Evolutionary conservation across 1,140 invertebrate species (phyloP), one percentile per base, ranked within the genome.

Genomic region (Bombus confusus): DNA sequence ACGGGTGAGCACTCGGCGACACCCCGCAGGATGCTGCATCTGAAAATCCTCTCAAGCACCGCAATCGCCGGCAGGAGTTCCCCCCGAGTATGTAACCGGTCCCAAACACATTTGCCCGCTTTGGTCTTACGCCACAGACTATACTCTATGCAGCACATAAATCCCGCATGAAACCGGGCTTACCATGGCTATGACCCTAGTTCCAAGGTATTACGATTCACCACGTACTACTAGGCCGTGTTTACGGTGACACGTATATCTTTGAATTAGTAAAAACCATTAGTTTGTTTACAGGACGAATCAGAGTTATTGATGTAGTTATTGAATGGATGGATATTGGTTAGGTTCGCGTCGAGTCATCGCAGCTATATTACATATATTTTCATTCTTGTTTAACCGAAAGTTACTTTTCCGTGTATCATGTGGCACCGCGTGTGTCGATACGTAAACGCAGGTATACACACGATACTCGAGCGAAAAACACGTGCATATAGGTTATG

Each of bases 401-500:
- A 80, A 83, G 37, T 80, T 31, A 73, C 39, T 59, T 10, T 59
- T 43, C 34, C 15, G 41, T 43, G 57, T 73, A 80, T 52, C 76
- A 37, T 31, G 57, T 59, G 77, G 31, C 15, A 62, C 62, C 68
- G 76, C 57, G 39, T 39, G 72, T 74, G 62, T 68, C 71, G 79
- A 86, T 82, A 68, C 52, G 52, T 31, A 57, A 73, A 75, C 22
- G 68, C 62, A 52, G 31, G 68, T 80, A 28, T n/a, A 57, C 68
- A 43, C 31, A 34, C 43, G 18, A 62, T 18, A 28, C 52, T 31
- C 59, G 62, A 57, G 69, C 12, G 15, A 62, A 52, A 71, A 77
- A 83, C 85, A 86, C 85, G 85, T 86, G 85, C 71, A 79, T 80
- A 74, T 68, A 81, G 84, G 84, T 81, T 81, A 85, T 85, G 71